Conservation (phyloP, 2,888 invertebrate species). For the Crepidodera aurea region DNA sequence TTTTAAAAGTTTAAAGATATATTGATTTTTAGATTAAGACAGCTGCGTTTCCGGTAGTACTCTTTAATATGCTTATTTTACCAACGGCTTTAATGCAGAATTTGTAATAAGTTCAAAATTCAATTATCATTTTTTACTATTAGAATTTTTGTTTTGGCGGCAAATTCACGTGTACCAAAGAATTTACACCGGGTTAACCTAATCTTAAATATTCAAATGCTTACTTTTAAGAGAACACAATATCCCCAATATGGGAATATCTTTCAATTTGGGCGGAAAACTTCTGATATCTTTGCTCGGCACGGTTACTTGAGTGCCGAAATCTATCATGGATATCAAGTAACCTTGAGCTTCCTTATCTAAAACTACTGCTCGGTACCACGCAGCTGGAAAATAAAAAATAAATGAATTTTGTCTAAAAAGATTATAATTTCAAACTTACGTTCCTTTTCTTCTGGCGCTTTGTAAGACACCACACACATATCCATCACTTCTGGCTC, state of each 20-base stretch:
- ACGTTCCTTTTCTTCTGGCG: conserved; percentile 39
- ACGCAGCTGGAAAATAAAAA: conserved; percentile 46
- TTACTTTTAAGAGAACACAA: conserved; percentile 47
- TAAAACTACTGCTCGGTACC: conserved; percentile 49
- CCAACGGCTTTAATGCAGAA: too few relatives aligned
- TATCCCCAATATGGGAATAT: conserved; percentile 46
- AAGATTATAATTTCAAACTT: conserved; percentile 11
- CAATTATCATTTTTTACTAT: too few relatives aligned
- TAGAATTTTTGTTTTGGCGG: too few relatives aligned
- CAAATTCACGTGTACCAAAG: too few relatives aligned
- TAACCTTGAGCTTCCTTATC: conserved; percentile 34
- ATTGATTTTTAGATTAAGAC: too few relatives aligned
- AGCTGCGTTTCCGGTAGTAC: too few relatives aligned
- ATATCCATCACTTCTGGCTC: conserved; percentile 45
- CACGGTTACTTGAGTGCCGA: conserved; percentile 47
- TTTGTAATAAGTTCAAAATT: too few relatives aligned
- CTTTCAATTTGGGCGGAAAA: conserved; percentile 44
- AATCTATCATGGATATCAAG: conserved; percentile 50
- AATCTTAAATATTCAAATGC: too few relatives aligned
- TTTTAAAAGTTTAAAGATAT: too few relatives aligned
- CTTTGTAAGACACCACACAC: conserved; percentile 49
- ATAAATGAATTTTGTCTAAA: not conserved
- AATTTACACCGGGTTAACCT: too few relatives aligned
- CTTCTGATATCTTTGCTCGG: conserved; percentile 45
- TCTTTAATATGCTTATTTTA: too few relatives aligned